Conservation (phyloP, 2,888 invertebrate genomes). For the Zaprionus lineosus region DNA sequence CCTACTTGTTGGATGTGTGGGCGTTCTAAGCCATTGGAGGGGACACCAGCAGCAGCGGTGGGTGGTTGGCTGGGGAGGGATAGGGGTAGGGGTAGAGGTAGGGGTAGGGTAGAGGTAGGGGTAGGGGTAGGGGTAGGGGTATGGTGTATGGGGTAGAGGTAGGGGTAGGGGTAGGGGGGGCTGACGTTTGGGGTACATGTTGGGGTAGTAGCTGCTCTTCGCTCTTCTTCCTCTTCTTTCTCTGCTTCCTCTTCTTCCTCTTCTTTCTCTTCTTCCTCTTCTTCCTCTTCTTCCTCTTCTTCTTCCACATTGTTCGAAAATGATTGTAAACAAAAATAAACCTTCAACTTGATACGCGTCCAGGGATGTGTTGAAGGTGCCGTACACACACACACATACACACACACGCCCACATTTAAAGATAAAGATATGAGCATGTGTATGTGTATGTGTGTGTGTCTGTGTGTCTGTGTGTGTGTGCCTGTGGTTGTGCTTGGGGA, state of each 20-base stretch:
- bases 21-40: too few relatives aligned
- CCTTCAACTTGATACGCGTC: slow-evolving; percentile 81
- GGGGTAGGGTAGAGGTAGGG: background rate
- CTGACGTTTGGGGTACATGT: slow-evolving; percentile 1
- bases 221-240: slow-evolving; percentile 27
- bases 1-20: slow-evolving; percentile 71
- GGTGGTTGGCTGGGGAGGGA: background rate
- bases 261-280: slow-evolving; percentile 17
- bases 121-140: background rate
- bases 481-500: background rate
- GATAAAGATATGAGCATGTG: slow-evolving; percentile 13
- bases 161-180: background rate
- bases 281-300: slow-evolving; percentile 30
- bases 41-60: too few relatives aligned
- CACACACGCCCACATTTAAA: slow-evolving; percentile 6
- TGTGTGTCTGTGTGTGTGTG: background rate
- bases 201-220: slow-evolving; percentile 39
- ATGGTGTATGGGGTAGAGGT: background rate
- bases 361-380: slow-evolving; percentile 79
- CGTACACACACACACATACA: slow-evolving; percentile 32
- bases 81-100: too few relatives aligned
- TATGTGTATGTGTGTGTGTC: background rate
- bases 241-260: slow-evolving; percentile 29
- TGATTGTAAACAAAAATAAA: slow-evolving; percentile 80
- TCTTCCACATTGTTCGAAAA: slow-evolving; percentile 49